Percentiles rank a stretch among this genome's conserved stretches.
phyloP scores from a whole-genome alignment of 2,888 invertebrate genomes.

The Drosophila buzzatii region DNA sequence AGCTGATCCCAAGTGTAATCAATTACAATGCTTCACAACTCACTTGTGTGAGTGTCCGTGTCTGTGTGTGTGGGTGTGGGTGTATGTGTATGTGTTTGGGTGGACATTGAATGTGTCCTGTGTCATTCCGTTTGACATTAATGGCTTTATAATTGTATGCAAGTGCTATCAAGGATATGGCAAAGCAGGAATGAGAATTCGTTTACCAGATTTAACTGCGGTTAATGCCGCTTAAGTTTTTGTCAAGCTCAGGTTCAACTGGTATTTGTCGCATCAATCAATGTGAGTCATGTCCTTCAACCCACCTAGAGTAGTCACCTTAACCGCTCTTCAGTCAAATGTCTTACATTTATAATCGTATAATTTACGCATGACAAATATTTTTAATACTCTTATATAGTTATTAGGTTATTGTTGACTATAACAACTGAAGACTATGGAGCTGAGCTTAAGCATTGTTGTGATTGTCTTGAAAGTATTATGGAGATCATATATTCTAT shows the following conservation, averaged over 20 bases:
- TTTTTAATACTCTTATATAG: not conserved
- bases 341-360: not conserved
- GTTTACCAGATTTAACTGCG: conserved; percentile 7
- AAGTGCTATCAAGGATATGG: conserved; percentile 17
- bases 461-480: not conserved
- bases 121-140: conserved; percentile 51
- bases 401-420: too few species aligned
- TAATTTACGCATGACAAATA: not conserved
- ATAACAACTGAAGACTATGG: too few species aligned
- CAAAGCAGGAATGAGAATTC: conserved; percentile 2
- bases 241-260: not conserved
- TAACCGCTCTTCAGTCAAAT: not conserved
- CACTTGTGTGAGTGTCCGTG: conserved; percentile 1
- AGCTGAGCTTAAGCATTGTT: not conserved
- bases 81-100: not conserved
- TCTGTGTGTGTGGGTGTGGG: not conserved
- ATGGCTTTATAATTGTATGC: conserved; percentile 65
- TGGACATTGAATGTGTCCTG: conserved; percentile 34
- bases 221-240: conserved; percentile 17
- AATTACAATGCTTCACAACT: conserved; percentile 52
- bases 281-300: not conserved
- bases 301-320: not conserved
- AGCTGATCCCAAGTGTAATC: conserved; percentile 63
- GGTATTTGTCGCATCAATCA: conserved; percentile 14
- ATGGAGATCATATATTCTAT: not conserved